Percentiles rank a stretch among this genome's conserved stretches.
phyloP scores from a whole-genome alignment of 2,888 invertebrate genomes.

The Meta bourneti region DNA sequence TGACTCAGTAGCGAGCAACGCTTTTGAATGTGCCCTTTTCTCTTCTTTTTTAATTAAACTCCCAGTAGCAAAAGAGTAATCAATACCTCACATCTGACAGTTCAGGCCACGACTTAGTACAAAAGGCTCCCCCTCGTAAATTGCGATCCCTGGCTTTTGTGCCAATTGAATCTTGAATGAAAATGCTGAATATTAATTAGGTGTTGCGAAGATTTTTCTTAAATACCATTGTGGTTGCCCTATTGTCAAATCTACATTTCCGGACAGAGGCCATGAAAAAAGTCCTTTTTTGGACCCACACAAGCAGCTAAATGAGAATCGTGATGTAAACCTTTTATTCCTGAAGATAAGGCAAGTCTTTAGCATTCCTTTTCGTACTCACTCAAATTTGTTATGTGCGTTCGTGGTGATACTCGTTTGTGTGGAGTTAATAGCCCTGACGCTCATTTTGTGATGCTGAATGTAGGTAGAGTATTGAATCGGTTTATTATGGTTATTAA shows the following conservation, averaged over 20 bases:
- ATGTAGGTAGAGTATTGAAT: neutral
- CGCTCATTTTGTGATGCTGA: neutral
- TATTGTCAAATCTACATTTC: neutral
- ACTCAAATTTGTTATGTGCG: neutral
- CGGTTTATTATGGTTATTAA: neutral
- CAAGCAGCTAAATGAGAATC: conserved; percentile 9
- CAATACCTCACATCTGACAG: conserved; percentile 67
- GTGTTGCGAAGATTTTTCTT: conserved; percentile 17
- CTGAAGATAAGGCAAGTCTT: neutral
- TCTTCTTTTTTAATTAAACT: conserved; percentile 69
- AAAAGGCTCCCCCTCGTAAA: conserved; percentile 34
- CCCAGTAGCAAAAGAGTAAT: conserved; percentile 22
- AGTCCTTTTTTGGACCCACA: neutral
- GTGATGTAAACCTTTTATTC: neutral
- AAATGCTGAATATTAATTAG: conserved; percentile 70
- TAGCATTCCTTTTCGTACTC: neutral
- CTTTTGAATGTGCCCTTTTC: conserved; percentile 39
- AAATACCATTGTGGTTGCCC: conserved; percentile 16
- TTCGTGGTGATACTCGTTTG: neutral
- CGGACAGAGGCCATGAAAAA: neutral
- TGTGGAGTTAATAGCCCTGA: neutral
- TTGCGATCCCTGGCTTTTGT: conserved; percentile 58
- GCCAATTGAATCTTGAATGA: conserved; percentile 64
- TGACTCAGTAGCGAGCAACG: conserved; percentile 32
- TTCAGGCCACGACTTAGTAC: conserved; percentile 16